phyloP scores from a whole-genome alignment of 2,113 vertebrate species.

The Microtus oregoni region DNA sequence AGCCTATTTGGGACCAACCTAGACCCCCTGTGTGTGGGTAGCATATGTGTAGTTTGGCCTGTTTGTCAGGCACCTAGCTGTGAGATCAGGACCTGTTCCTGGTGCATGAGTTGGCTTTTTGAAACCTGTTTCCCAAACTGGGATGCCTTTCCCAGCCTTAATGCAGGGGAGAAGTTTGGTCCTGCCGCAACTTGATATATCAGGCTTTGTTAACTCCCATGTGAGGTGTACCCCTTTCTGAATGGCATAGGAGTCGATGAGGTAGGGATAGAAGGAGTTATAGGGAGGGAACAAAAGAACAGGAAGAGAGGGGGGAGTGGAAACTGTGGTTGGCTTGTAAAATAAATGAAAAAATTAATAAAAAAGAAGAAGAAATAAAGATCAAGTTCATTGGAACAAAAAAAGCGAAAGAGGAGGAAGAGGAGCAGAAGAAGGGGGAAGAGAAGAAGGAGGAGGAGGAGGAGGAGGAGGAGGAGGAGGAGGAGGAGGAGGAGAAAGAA shows the following conservation, averaged over 20 bases:
- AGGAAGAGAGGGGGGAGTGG: neutral
- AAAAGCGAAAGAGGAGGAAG: constrained; percentile 54
- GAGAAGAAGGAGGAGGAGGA: too few relatives aligned
- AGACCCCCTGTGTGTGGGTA: neutral
- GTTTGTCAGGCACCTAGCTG: neutral
- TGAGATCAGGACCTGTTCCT: neutral
- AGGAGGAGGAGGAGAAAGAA: too few relatives aligned
- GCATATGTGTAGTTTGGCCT: neutral
- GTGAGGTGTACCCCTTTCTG: neutral
- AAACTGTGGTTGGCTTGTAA: neutral
- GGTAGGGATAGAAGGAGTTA: too few relatives aligned
- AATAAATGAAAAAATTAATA: neutral
- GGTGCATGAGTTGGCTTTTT: neutral
- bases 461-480: too few relatives aligned
- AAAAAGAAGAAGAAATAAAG: neutral
- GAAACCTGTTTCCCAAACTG: neutral
- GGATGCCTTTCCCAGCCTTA: neutral
- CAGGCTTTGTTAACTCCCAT: neutral
- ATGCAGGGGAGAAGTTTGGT: neutral
- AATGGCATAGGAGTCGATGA: neutral
- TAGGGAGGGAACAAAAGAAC: neutral
- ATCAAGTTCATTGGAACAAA: neutral
- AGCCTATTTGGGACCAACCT: neutral
- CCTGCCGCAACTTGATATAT: neutral
- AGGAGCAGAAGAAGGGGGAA: too few relatives aligned